These are phyloP conservation scores for Cotesia vestalis DNA, from an alignment of 1,140 invertebrate genomes.

Conservation along the genomic window DNA sequence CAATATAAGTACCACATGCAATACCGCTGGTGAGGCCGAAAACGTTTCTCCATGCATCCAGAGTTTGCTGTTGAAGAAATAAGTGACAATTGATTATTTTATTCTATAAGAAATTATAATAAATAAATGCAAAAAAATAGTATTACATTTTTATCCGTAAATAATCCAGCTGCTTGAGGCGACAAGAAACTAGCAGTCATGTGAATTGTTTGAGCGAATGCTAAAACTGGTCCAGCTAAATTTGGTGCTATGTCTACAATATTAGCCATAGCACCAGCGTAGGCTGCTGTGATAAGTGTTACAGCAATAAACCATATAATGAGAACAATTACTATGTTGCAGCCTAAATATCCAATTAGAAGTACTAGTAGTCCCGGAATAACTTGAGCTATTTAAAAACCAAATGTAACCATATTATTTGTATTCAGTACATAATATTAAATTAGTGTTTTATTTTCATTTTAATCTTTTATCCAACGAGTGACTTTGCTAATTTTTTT, in stretches of 20 bases:
- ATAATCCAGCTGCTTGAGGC: conserved; percentile 70
- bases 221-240: conserved; percentile 74
- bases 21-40: conserved; percentile 75
- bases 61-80: conserved; percentile 65
- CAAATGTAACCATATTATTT: too few species aligned
- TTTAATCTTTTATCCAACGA: too few species aligned
- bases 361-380: conserved; percentile 74
- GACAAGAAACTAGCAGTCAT: conserved; percentile 79
- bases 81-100: conserved; percentile 32
- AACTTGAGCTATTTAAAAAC: conserved; percentile 68
- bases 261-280: conserved; percentile 80
- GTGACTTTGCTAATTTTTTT: too few species aligned
- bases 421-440: too few species aligned
- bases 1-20: conserved; percentile 72
- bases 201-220: conserved; percentile 80
- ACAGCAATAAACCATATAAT: conserved; percentile 76
- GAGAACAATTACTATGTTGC: conserved; percentile 69
- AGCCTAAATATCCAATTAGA: conserved; percentile 74
- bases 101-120: background rate
- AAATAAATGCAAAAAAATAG: conserved; percentile 2
- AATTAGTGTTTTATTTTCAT: too few species aligned
- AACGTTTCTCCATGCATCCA: conserved; percentile 76
- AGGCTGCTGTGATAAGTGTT: conserved; percentile 76
- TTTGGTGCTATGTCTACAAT: conserved; percentile 79
- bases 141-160: conserved; percentile 68